These are phyloP conservation scores for Diadophis punctatus DNA, from an alignment of 2,113 vertebrate species.

Conservation along the genomic window DNA sequence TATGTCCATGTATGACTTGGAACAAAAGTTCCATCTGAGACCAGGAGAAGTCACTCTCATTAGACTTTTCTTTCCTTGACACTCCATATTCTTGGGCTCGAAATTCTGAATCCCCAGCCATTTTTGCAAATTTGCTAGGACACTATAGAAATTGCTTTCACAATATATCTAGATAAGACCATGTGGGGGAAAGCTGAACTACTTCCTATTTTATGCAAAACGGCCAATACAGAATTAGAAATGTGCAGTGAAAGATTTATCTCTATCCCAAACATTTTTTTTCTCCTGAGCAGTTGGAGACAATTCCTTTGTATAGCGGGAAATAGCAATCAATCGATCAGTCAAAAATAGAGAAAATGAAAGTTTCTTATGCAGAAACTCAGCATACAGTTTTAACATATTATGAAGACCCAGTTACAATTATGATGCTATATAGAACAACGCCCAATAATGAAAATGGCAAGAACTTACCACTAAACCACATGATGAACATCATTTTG, in stretches of 20 bases:
- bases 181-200: not conserved
- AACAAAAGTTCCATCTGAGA: not conserved
- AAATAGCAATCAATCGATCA: not conserved
- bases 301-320: not conserved
- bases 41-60: not conserved
- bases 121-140: not conserved
- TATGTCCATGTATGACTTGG: not conserved
- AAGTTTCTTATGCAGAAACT: not conserved
- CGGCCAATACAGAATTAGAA: not conserved
- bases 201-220: not conserved
- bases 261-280: not conserved
- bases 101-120: not conserved
- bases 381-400: not conserved
- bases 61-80: not conserved
- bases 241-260: not conserved
- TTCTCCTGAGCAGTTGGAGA: not conserved
- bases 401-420: not conserved
- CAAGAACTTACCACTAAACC: constrained; percentile 91
- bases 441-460: not conserved
- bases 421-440: not conserved
- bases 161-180: not conserved
- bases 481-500: constrained; percentile 99
- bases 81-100: not conserved
- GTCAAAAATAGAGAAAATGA: not conserved
- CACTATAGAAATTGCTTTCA: not conserved